These are phyloP conservation scores for Erpornis zantholeuca DNA, from an alignment of 2,113 vertebrate species.

Conservation along the genomic window DNA sequence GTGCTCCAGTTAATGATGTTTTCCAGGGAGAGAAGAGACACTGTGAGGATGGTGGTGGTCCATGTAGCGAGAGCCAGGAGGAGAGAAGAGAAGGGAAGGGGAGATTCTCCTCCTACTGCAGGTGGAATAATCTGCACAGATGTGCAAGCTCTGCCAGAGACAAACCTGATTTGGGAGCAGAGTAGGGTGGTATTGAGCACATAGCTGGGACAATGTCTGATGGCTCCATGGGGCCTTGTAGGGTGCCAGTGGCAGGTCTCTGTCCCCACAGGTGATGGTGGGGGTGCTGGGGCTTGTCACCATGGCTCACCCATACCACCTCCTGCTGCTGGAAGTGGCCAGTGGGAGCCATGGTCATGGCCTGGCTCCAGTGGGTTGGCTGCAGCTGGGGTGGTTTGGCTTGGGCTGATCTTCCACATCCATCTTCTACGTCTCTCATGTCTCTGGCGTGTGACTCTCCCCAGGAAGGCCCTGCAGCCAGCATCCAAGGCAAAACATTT, in stretches of 20 bases:
- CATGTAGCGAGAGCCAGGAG: not conserved
- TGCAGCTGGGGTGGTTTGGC: not conserved
- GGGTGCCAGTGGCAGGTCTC: not conserved
- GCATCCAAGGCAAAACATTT: not conserved
- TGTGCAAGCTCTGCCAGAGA: not conserved
- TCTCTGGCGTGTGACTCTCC: not conserved
- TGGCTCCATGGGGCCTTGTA: not conserved
- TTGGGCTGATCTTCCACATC: not conserved
- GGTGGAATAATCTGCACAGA: not conserved
- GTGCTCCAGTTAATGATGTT: not conserved
- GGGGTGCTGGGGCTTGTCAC: not conserved
- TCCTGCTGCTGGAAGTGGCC: not conserved
- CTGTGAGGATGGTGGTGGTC: not conserved
- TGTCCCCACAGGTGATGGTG: not conserved
- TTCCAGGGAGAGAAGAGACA: constrained; percentile 25
- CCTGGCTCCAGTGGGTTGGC: not conserved
- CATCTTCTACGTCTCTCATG: rapidly evolving
- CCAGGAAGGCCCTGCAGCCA: constrained; percentile 49
- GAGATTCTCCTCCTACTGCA: not conserved
- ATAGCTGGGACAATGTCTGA: not conserved
- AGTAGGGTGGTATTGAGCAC: not conserved
- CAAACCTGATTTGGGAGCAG: not conserved
- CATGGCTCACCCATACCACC: not conserved
- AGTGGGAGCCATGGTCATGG: not conserved
- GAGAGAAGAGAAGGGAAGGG: not conserved